Evolutionary conservation across 2,797 vertebrate species (phyloP).

Genomic region (Pelodytes ibericus): DNA sequence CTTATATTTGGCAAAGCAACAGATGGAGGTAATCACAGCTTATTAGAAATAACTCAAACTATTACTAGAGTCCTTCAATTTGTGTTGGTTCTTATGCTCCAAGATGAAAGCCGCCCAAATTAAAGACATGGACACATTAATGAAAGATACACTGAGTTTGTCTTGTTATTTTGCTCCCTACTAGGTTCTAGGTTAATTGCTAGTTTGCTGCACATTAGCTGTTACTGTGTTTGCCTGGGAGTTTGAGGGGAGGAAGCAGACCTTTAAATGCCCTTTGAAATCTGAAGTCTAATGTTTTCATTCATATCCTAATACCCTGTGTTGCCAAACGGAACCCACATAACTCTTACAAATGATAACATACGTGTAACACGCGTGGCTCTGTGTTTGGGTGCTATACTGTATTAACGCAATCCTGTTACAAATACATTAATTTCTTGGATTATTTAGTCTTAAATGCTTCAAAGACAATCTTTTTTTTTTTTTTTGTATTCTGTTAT

Average conservation of each 20-base stretch:
- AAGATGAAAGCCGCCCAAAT: slow-evolving; percentile 46
- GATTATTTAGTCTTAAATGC: too few relatives aligned
- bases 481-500: too few relatives aligned
- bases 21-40: slow-evolving; percentile 32
- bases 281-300: neutral
- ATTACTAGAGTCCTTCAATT: slow-evolving; percentile 27
- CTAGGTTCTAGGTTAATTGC: slow-evolving; percentile 20
- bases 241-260: neutral
- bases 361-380: too few relatives aligned
- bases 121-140: slow-evolving; percentile 38
- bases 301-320: neutral
- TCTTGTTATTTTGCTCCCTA: slow-evolving; percentile 21
- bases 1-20: neutral
- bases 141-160: slow-evolving; percentile 28
- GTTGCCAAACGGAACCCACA: neutral
- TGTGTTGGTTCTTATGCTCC: slow-evolving; percentile 23
- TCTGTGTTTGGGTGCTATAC: too few relatives aligned
- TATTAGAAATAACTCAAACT: slow-evolving; percentile 22
- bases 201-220: slow-evolving; percentile 17
- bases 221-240: neutral
- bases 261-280: neutral
- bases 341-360: too few relatives aligned
- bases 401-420: too few relatives aligned
- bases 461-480: too few relatives aligned
- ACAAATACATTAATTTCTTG: too few relatives aligned